Evolutionary conservation across 2,888 invertebrate genomes (phyloP).

Genomic region (Leptopilina syphax): DNA sequence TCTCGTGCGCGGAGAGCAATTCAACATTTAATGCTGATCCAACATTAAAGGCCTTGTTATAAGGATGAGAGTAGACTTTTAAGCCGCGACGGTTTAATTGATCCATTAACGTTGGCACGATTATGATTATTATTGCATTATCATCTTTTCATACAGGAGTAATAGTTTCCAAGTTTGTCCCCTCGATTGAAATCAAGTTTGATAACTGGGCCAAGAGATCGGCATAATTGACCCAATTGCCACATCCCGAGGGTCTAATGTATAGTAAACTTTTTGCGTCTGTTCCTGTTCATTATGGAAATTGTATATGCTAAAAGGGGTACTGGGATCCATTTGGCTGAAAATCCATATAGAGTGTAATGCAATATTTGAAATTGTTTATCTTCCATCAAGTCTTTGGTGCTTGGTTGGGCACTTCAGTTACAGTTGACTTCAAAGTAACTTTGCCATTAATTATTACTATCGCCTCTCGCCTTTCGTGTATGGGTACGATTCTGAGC

Average conservation of each 20-base stretch:
- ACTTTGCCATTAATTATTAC: constrained; percentile 72
- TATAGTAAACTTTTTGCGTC: constrained; percentile 4
- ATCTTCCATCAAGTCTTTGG: constrained; percentile 31
- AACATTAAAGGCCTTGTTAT: neutral
- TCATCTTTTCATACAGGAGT: neutral
- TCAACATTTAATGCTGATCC: neutral
- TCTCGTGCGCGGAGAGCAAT: neutral
- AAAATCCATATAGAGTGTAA: neutral
- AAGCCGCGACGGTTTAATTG: neutral
- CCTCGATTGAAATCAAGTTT: constrained; percentile 19
- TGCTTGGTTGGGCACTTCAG: constrained; percentile 42
- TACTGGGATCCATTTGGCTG: neutral
- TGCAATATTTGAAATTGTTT: constrained; percentile 36
- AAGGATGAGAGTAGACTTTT: neutral
- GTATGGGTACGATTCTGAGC: constrained; percentile 51
- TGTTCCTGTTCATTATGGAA: constrained; percentile 1
- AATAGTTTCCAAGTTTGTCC: constrained; percentile 9
- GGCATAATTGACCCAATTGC: constrained; percentile 34
- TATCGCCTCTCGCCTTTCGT: constrained; percentile 59
- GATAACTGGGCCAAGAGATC: constrained; percentile 31
- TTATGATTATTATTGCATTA: constrained; percentile 14
- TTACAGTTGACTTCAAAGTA: constrained; percentile 69
- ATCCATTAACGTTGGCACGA: neutral
- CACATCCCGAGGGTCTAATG: constrained; percentile 5
- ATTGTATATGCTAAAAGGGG: constrained; percentile 10